phyloP scores from a whole-genome alignment of 2,797 vertebrate species.

The Decapterus maruadsi region DNA sequence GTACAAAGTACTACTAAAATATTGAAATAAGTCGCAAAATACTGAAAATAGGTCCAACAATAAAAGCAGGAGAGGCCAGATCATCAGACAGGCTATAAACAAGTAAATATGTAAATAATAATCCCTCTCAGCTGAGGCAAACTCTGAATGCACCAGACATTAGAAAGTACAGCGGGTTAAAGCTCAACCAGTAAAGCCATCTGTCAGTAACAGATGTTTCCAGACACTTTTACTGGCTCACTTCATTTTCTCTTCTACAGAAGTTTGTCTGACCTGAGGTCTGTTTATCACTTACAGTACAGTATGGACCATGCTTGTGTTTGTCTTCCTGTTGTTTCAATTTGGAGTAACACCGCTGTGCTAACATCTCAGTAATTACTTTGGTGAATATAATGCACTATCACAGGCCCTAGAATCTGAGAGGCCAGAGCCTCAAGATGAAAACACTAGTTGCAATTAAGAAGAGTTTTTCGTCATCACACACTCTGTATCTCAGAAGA shows the following conservation, averaged over 20 bases:
- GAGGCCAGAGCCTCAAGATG: neutral
- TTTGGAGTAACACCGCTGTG: neutral
- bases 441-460: neutral
- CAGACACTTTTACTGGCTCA: neutral
- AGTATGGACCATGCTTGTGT: neutral
- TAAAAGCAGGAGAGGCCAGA: neutral
- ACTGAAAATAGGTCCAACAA: neutral
- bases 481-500: neutral
- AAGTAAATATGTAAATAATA: neutral
- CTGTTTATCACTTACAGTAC: neutral
- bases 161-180: neutral
- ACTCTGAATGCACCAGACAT: neutral
- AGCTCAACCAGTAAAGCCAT: neutral
- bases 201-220: neutral
- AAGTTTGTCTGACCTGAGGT: neutral
- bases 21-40: neutral
- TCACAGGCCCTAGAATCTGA: neutral
- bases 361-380: slow-evolving; percentile 1
- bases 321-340: too few relatives aligned
- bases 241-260: neutral
- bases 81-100: neutral
- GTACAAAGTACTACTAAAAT: too few relatives aligned
- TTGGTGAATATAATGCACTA: neutral
- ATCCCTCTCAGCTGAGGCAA: neutral
- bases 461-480: neutral